Conservation (phyloP, 2,888 invertebrate genomes). For the Agrotis exclamationis region DNA sequence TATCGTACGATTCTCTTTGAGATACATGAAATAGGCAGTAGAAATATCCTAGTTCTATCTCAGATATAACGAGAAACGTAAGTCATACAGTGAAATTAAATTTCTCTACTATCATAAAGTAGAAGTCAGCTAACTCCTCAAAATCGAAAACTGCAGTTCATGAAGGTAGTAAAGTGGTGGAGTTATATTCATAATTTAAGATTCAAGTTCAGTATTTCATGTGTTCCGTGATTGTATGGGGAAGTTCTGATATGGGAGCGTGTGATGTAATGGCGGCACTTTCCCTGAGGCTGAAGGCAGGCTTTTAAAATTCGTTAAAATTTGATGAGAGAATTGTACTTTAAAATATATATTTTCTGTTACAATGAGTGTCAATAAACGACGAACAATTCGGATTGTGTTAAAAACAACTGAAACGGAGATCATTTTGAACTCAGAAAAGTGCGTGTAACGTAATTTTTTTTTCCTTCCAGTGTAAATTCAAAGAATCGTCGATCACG, state of each 20-base stretch:
- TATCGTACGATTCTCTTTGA: constrained; percentile 16
- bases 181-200: constrained; percentile 48
- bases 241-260: constrained; percentile 45
- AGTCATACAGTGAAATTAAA: constrained; percentile 41
- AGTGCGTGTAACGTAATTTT: constrained; percentile 5
- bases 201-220: constrained; percentile 41
- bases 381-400: neutral
- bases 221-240: constrained; percentile 43
- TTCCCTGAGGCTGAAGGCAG: constrained; percentile 35
- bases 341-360: neutral
- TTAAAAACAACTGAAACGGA: constrained; percentile 2
- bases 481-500: constrained; percentile 51
- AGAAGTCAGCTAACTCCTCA: constrained; percentile 19
- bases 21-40: constrained; percentile 12
- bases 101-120: constrained; percentile 33
- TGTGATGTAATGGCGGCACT: constrained; percentile 35
- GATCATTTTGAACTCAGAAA: constrained; percentile 9
- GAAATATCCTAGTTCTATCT: neutral
- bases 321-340: constrained; percentile 4
- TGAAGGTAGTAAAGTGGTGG: constrained; percentile 28
- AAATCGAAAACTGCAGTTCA: constrained; percentile 18
- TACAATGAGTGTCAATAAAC: neutral
- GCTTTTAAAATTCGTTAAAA: constrained; percentile 11
- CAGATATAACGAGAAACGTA: constrained; percentile 20
- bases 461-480: constrained; percentile 27